phyloP scores from a whole-genome alignment of 1,140 invertebrate species.

The Microplitis demolitor region DNA sequence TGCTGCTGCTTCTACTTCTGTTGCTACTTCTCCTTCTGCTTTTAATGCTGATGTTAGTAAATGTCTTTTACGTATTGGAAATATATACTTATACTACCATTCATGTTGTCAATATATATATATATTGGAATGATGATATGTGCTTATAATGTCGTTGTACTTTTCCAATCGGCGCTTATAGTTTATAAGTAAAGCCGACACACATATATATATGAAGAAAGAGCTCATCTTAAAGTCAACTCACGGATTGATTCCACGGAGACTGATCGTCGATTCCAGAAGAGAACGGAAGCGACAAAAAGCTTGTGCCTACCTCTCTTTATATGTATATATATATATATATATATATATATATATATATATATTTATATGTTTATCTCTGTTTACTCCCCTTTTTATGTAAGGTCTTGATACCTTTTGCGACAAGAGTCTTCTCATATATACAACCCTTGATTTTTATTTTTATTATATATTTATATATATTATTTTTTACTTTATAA shows the following conservation, averaged over 20 bases:
- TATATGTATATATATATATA: background rate
- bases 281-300: conserved; percentile 28
- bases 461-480: no score
- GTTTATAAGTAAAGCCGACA: background rate
- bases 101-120: background rate
- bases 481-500: no score
- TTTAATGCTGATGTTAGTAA: no score
- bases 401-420: background rate
- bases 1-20: no score
- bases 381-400: background rate
- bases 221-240: conserved; percentile 8
- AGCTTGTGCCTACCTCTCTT: conserved; percentile 18
- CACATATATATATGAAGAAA: background rate
- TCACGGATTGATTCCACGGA: conserved; percentile 20
- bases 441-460: no score
- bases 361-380: background rate
- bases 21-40: no score
- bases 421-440: background rate
- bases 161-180: conserved; percentile 42
- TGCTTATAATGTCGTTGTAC: conserved; percentile 14
- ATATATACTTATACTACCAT: background rate
- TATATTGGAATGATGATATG: no score
- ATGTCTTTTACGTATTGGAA: no score
- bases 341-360: background rate
- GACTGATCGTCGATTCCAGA: conserved; percentile 13